Evolutionary conservation across 2,797 vertebrate genomes (phyloP).

Genomic region (Mus spretus): DNA sequence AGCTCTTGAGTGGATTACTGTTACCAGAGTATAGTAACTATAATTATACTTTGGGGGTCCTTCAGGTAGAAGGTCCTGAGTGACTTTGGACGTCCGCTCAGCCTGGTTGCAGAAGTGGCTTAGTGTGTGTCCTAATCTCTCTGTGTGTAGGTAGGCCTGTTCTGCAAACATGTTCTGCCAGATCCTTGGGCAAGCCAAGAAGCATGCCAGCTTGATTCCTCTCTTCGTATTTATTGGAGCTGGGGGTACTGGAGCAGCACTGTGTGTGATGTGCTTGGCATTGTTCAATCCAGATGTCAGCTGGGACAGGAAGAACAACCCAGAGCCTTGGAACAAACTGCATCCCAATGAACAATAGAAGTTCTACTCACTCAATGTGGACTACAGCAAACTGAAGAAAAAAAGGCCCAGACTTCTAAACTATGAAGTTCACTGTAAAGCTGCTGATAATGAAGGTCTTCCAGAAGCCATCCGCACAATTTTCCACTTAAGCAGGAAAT

Average conservation of each 20-base stretch:
- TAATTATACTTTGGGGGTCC: neutral
- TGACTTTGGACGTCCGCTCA: too few species aligned
- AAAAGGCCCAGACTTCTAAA: conserved; percentile 96
- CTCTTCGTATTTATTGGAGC: conserved; percentile 96
- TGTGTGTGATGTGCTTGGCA: conserved; percentile 93
- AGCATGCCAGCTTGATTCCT: conserved; percentile 92
- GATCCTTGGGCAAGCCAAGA: conserved; percentile 85
- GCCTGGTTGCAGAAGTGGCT: fast-evolving
- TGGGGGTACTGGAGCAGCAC: conserved; percentile 91
- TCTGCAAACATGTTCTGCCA: conserved; percentile 84
- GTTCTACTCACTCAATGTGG: conserved; percentile 93
- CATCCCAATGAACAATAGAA: conserved; percentile 95
- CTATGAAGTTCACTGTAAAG: conserved; percentile 64
- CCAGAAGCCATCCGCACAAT: conserved; percentile 87
- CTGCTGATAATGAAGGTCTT: conserved; percentile 87
- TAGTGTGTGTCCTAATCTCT: fast-evolving
- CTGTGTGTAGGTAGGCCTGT: fast-evolving
- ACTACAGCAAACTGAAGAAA: conserved; percentile 98
- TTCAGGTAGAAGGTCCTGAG: too few species aligned
- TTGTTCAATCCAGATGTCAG: conserved; percentile 95
- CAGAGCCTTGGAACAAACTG: conserved; percentile 97
- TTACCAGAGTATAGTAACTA: neutral
- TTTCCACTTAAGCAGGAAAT: conserved; percentile 86
- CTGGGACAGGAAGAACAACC: conserved; percentile 97
- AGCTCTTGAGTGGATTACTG: neutral